Evolutionary conservation across 2,113 vertebrate species (phyloP).

Genomic region (Hystrix cristata): DNA sequence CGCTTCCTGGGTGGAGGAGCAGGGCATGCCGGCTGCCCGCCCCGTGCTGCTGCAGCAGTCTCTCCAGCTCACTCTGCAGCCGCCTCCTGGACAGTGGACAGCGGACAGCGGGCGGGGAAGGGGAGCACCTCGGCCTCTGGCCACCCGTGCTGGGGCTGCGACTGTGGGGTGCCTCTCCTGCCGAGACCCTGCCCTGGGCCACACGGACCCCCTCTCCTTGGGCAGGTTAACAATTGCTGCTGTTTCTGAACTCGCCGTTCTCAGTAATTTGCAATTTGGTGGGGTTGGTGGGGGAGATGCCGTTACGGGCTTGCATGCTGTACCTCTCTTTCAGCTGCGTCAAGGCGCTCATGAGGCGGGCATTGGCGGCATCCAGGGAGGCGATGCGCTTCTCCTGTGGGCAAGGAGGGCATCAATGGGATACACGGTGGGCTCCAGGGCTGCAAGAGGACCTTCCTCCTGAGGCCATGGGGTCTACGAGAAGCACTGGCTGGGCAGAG

Average conservation of each 20-base stretch:
- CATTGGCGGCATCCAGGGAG: conserved; percentile 97
- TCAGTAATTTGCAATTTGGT: conserved; percentile 99
- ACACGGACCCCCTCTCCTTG: conserved; percentile 80
- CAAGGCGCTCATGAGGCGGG: conserved; percentile 98
- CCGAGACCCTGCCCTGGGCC: conserved; percentile 70
- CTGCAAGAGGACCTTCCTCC: not conserved
- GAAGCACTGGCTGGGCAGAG: not conserved
- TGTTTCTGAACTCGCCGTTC: conserved; percentile 99
- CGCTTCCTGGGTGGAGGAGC: conserved; percentile 53
- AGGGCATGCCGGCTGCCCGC: conserved; percentile 69
- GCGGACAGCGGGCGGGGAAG: conserved; percentile 1
- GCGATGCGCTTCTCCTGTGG: conserved; percentile 98
- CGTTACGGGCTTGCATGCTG: conserved; percentile 99
- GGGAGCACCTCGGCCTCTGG: conserved; percentile 59
- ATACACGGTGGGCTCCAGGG: not conserved
- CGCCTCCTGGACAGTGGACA: conserved; percentile 36
- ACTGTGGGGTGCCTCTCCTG: conserved; percentile 73
- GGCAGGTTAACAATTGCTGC: conserved; percentile 96
- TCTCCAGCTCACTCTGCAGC: conserved; percentile 78
- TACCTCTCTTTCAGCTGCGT: conserved; percentile 99
- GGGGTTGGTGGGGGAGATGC: conserved; percentile 99
- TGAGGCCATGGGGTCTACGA: not conserved
- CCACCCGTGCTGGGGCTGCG: conserved; percentile 60
- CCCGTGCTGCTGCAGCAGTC: conserved; percentile 82
- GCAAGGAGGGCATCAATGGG: not conserved